Evolutionary conservation across 1,140 invertebrate species (phyloP), one percentile per base, ranked within the genome.

Genomic region (Neelides sp.): DNA sequence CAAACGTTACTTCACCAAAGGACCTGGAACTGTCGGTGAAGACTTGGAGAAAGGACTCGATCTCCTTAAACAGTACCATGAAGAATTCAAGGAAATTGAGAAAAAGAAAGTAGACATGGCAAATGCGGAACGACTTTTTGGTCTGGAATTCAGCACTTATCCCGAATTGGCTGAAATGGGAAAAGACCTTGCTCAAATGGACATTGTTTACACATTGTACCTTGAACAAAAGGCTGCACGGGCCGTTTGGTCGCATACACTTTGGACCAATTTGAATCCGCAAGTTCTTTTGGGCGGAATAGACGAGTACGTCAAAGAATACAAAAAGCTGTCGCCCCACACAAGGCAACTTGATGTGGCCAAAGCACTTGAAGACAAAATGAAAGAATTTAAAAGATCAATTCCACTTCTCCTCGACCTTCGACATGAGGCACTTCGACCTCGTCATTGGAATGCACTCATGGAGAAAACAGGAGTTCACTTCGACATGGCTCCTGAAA

Each of bases 371-470:
- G 79, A 88, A 54, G 64, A 75, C 3, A 80, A 79, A 59, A 87
- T 94, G 85, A 87, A 83, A 59, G 79, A 83, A 58, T 93, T 93
- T 67, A 85, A 85, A 64, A 79, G 79, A 58, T 80, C 85, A 0
- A 78, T 93, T 4, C 87, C 88, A 0, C 65, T 94, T 17, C 90
- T 92, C 77, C 79, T 89, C 10, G 85, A 89, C 42, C 65, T 94
- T 24, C 92, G 92, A 65, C 84, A 91, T 66, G 87, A 93, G 62
- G 85, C 88, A 1, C 76, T 93, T 64, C 66, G 86, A 27, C 83
- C 87, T 50, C 73, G 86, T 27, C 89, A 93, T 69, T 93, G 88
- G 88, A 76, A 78, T 50, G 76, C 85, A 56, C 66, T 94, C 22
- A 92, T 92, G 87, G 67, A 74, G 5, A 87, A 85, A 66, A 93